Evolutionary conservation across 2,888 invertebrate species (phyloP).

Genomic region (Ochropleura plecta): DNA sequence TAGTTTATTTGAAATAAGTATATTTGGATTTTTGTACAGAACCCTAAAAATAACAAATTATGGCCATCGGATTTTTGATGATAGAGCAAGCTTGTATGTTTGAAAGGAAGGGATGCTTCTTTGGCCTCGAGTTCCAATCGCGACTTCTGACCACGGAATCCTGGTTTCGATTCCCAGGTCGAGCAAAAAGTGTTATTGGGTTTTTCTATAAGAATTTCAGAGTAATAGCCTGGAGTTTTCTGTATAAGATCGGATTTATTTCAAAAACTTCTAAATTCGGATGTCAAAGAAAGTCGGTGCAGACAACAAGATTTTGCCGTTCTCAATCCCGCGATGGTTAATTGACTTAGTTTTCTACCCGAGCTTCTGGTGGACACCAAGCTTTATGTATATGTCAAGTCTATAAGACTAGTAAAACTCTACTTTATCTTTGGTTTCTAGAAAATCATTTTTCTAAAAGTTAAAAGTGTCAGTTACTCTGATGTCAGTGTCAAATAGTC

Average conservation of each 20-base stretch:
- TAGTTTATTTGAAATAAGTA: too few relatives aligned
- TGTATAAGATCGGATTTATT: neutral
- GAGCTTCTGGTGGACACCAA: neutral
- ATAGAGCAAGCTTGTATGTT: too few relatives aligned
- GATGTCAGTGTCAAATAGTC: conserved; percentile 42
- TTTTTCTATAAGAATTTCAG: too few relatives aligned
- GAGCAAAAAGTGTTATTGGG: too few relatives aligned
- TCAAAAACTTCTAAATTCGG: neutral
- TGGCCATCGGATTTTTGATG: neutral
- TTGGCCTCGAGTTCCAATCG: too few relatives aligned
- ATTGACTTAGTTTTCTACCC: neutral
- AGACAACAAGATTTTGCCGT: neutral
- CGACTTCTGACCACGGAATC: too few relatives aligned
- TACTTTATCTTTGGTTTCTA: neutral
- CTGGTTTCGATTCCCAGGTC: too few relatives aligned
- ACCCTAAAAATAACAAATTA: neutral
- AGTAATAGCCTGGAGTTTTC: too few relatives aligned
- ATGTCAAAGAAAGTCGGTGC: neutral
- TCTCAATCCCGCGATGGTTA: neutral
- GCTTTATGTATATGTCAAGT: neutral
- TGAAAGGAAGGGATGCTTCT: too few relatives aligned
- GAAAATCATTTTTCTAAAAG: neutral
- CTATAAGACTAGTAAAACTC: neutral
- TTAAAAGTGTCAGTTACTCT: neutral
- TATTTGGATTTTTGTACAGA: too few relatives aligned